Conservation (phyloP, 1,140 invertebrate species). For the Helicorthomorpha holstii region DNA sequence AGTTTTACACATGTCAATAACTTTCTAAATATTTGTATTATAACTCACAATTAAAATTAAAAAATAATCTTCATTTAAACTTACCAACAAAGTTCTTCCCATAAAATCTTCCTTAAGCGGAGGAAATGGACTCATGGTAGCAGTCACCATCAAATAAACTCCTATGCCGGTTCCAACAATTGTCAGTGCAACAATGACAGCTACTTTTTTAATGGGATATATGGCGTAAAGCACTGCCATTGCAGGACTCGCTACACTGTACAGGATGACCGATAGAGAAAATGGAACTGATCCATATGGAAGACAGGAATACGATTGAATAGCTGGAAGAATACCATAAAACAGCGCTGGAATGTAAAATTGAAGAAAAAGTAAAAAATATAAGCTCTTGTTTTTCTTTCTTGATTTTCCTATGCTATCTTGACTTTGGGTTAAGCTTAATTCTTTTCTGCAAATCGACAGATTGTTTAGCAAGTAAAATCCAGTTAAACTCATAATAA, state of each 20-base stretch:
- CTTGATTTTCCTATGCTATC: too few species aligned
- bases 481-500: constrained; percentile 27
- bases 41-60: too few species aligned
- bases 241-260: constrained; percentile 64
- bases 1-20: too few species aligned
- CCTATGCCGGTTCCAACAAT: constrained; percentile 35
- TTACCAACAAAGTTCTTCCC: constrained; percentile 52
- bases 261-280: constrained; percentile 59
- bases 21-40: too few species aligned
- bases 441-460: too few species aligned
- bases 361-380: background rate
- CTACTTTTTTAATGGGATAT: constrained; percentile 39
- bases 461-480: too few species aligned
- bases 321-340: constrained; percentile 62
- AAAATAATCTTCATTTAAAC: constrained; percentile 19
- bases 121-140: constrained; percentile 52
- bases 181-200: constrained; percentile 36
- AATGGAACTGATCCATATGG: constrained; percentile 69
- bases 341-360: constrained; percentile 37
- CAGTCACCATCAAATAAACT: constrained; percentile 46
- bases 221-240: constrained; percentile 65
- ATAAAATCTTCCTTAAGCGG: constrained; percentile 36
- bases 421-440: too few species aligned
- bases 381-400: too few species aligned
- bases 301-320: constrained; percentile 72